Evolutionary conservation across 92 coral and sea anemone genomes (phyloP), one percentile per base, ranked within the genome.

Genomic region (Isaurus tuberculatus): DNA sequence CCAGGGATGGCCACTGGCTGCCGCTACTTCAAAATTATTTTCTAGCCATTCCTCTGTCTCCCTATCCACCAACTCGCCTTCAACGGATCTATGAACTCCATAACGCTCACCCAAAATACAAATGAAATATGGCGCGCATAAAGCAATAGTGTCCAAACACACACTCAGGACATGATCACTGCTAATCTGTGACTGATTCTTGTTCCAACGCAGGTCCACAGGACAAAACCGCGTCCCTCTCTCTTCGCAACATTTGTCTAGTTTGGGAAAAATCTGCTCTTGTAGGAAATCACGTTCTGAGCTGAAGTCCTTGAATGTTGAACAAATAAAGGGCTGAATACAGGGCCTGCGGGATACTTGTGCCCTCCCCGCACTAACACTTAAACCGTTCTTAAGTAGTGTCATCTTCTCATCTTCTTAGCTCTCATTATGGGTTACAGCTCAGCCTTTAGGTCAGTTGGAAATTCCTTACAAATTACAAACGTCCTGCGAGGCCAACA

Each of bases 81-180:
- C 98, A 8, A 89, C 86, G 14, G 92, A 79, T 37, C 93, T 83
- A 51, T 95, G 98, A 0, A 94, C 94, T 2, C 98, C 98, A 63
- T 95, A 95, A 26, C 98, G 89, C 66, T 94, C 98, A 3, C 98
- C 98, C 49, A 95, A 46, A 64, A 95, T 71, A 79, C 98, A 95
- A 48, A 95, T 94, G 40, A 95, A 95, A 85, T 83, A 95, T 83
- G 98, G 98, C 2, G 98, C 97, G 79, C 98, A 95, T 30, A 92
- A 86, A 1, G 89, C 93, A 19, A 95, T 93, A 23, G 91, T 92
- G 60, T 95, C 98, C 53, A 97, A 73, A 85, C 99, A 97, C 64
- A 85, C 85, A 37, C 95, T 92, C 32, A 97, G 83, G 3, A 91
- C 94, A 63, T 88, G 94, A 29, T 93, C 92, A 80, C 87, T 86